Evolutionary conservation across 35 echinoderm and acorn worm species (phyloP).

Genomic region (Eucidaris tribuloides): DNA sequence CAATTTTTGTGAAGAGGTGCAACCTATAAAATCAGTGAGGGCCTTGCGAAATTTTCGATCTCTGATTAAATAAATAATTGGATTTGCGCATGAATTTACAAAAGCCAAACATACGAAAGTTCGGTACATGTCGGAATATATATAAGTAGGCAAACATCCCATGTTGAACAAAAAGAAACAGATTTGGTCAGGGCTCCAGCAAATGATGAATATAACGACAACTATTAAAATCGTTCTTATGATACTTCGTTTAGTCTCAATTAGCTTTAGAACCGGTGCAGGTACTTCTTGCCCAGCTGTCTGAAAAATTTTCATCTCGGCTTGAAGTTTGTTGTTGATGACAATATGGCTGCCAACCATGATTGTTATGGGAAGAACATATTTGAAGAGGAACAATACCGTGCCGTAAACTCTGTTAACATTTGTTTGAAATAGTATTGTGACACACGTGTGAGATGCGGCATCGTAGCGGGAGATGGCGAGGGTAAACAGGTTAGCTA

Average conservation of each 20-base stretch:
- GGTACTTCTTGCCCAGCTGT: background rate
- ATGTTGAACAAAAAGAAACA: slow-evolving; percentile 70
- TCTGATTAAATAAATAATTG: slow-evolving; percentile 78
- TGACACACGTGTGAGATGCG: background rate
- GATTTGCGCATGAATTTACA: slow-evolving; percentile 85
- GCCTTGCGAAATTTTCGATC: slow-evolving; percentile 75
- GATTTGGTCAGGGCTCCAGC: slow-evolving; percentile 83
- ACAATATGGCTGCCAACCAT: slow-evolving; percentile 46
- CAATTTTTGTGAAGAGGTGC: too few species aligned
- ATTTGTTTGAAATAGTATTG: slow-evolving; percentile 1
- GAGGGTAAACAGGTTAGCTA: slow-evolving; percentile 43
- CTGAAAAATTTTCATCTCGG: slow-evolving; percentile 17
- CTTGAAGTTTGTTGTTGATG: slow-evolving; percentile 2
- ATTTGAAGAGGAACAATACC: slow-evolving; percentile 57
- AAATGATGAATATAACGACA: slow-evolving; percentile 81
- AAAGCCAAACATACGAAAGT: slow-evolving; percentile 70
- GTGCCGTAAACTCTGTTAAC: slow-evolving; percentile 31
- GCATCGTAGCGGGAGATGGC: slow-evolving; percentile 15
- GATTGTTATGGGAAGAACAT: slow-evolving; percentile 75
- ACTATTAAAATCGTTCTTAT: slow-evolving; percentile 81
- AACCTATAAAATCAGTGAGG: background rate
- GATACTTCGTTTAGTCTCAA: slow-evolving; percentile 56
- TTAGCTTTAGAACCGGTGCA: background rate
- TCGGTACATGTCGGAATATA: slow-evolving; percentile 56
- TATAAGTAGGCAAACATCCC: slow-evolving; percentile 22